Conservation (phyloP, 2,113 vertebrate species). For the Sula dactylatra region DNA sequence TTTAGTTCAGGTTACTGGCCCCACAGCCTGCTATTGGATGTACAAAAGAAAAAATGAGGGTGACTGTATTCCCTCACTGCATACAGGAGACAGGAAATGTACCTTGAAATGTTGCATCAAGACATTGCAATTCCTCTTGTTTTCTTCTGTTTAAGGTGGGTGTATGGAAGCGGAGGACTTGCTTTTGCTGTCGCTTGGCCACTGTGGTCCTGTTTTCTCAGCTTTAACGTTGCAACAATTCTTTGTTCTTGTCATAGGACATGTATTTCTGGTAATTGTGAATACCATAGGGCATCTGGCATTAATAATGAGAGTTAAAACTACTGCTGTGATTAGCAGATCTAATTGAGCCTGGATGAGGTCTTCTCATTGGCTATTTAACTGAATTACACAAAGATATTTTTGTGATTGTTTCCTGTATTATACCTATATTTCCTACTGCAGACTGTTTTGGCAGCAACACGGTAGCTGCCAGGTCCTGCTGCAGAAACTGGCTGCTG, state of each 20-base stretch:
- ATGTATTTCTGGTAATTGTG: neutral
- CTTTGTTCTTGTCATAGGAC: neutral
- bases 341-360: slow-evolving; percentile 2
- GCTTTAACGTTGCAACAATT: neutral
- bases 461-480: neutral
- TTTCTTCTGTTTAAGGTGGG: neutral
- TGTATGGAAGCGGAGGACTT: neutral
- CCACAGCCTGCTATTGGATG: neutral
- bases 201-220: neutral
- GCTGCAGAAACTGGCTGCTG: neutral
- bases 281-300: neutral
- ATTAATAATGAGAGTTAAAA: neutral
- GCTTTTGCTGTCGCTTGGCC: neutral
- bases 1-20: neutral
- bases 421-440: neutral
- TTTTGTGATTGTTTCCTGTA: neutral
- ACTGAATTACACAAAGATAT: neutral
- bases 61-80: neutral
- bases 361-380: neutral
- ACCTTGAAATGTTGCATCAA: neutral
- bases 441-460: neutral
- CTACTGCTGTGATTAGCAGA: neutral
- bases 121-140: neutral
- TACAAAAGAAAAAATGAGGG: neutral
- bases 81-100: neutral